Evolutionary conservation across 2,797 vertebrate genomes (phyloP).

Genomic region (Crocidura indochinensis): DNA sequence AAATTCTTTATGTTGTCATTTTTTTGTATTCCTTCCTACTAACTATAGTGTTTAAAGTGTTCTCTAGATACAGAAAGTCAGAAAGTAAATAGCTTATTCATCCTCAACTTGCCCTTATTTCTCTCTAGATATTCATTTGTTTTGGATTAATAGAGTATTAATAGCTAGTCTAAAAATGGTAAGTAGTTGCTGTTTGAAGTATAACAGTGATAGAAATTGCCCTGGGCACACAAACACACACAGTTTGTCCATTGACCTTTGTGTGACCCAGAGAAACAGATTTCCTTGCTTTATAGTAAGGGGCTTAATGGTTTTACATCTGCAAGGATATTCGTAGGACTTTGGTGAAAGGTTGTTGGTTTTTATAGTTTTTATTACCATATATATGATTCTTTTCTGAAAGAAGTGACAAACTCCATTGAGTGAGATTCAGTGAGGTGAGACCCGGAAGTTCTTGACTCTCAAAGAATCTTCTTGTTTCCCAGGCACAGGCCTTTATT

Average conservation of each 20-base stretch:
- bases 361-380: too few species aligned
- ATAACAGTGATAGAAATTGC: not conserved
- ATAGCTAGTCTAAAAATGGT: not conserved
- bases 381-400: not conserved
- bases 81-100: slow-evolving; percentile 15
- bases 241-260: not conserved
- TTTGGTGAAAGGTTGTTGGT: not conserved
- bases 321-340: not conserved
- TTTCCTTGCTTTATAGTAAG: not conserved
- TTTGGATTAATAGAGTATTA: not conserved
- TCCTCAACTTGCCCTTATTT: slow-evolving; percentile 32
- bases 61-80: slow-evolving; percentile 1
- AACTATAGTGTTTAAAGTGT: not conserved
- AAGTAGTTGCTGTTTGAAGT: not conserved
- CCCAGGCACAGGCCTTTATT: not conserved
- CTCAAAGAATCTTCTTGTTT: not conserved
- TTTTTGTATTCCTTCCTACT: not conserved
- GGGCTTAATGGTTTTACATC: not conserved
- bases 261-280: not conserved
- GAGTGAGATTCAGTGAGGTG: not conserved
- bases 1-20: slow-evolving; percentile 36
- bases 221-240: not conserved
- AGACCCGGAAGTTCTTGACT: not conserved
- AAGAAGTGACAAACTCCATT: not conserved
- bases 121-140: not conserved